Evolutionary conservation across 2,113 vertebrate species (phyloP).

Genomic region (Zosterops lateralis): DNA sequence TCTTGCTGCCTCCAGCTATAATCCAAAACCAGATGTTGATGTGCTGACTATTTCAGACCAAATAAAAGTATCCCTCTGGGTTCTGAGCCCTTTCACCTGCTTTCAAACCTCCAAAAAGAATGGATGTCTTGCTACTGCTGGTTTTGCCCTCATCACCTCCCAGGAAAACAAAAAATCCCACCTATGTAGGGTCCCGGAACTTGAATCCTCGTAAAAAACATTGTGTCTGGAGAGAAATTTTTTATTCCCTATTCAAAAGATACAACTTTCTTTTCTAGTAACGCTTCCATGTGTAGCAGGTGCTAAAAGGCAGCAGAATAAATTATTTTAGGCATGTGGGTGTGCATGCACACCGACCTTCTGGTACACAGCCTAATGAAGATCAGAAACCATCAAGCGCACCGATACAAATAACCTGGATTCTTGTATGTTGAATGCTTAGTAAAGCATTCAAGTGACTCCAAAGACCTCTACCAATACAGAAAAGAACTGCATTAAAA

Average conservation of each 20-base stretch:
- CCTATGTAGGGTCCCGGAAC: neutral
- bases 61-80: neutral
- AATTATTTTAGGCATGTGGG: neutral
- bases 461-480: conserved; percentile 13
- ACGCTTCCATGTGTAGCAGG: neutral
- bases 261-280: neutral
- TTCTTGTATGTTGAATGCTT: neutral
- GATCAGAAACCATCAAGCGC: neutral
- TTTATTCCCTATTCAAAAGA: neutral
- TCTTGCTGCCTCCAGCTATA: neutral
- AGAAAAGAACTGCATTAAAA: conserved; percentile 7
- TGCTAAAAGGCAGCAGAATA: neutral
- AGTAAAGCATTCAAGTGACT: conserved; percentile 2
- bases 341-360: neutral
- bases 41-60: neutral
- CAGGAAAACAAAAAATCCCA: neutral
- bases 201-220: neutral
- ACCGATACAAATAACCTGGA: neutral
- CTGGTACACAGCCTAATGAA: neutral
- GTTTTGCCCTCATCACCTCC: neutral
- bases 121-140: rapidly evolving
- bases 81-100: neutral
- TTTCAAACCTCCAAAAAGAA: neutral
- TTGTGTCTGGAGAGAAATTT: neutral
- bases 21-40: neutral